phyloP scores from a whole-genome alignment of 2,113 vertebrate species.

The Thunnus maccoyii region DNA sequence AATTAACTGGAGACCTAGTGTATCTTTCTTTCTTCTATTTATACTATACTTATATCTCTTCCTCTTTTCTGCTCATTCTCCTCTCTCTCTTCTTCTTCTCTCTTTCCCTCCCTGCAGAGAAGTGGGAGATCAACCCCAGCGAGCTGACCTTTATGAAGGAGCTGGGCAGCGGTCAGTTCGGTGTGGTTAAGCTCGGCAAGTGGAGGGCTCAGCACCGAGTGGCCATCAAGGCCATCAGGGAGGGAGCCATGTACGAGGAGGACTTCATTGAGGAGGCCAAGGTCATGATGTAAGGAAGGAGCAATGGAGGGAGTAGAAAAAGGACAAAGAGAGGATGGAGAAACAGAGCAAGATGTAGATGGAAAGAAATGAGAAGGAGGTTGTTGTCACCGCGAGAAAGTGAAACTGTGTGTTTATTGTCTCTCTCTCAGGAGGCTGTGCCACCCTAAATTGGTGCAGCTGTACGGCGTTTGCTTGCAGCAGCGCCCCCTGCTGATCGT shows the following conservation, averaged over 20 bases:
- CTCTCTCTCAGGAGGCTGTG: slow-evolving; percentile 85
- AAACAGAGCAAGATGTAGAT: no score
- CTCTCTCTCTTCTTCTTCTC: background rate
- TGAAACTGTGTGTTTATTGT: slow-evolving; percentile 9
- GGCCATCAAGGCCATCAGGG: slow-evolving; percentile 94
- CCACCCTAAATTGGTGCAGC: slow-evolving; percentile 90
- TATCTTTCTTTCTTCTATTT: background rate
- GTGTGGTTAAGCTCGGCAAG: slow-evolving; percentile 93
- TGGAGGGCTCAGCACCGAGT: slow-evolving; percentile 94
- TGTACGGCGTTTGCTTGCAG: slow-evolving; percentile 89
- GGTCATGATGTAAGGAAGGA: slow-evolving; percentile 86
- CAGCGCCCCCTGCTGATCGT: slow-evolving; percentile 88
- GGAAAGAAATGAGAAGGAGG: background rate
- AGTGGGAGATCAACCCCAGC: slow-evolving; percentile 89
- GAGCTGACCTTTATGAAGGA: slow-evolving; percentile 97
- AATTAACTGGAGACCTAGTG: background rate
- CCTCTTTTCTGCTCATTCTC: no score
- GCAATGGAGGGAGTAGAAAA: background rate
- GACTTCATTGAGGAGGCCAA: slow-evolving; percentile 89
- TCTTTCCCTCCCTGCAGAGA: slow-evolving; percentile 40
- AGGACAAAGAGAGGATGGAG: background rate
- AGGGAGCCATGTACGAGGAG: slow-evolving; percentile 93
- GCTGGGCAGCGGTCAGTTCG: slow-evolving; percentile 92
- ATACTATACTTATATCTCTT: background rate
- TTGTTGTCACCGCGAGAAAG: background rate